Base-by-base conservation (phyloP, 2,797 vertebrate species). In the Myiotriccus ornatus region DNA sequence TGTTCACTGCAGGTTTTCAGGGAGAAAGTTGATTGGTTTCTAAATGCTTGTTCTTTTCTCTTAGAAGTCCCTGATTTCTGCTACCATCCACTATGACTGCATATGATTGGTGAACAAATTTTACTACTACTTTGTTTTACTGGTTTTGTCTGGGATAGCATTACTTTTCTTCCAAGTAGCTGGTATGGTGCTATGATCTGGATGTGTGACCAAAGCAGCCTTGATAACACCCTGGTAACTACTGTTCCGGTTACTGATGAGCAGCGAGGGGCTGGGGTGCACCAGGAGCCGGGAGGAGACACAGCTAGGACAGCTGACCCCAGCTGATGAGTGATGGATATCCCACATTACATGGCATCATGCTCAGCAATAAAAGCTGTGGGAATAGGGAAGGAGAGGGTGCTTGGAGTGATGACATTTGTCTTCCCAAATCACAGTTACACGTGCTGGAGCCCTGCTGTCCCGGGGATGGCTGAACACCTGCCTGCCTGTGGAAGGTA, bases 401-500 rank as follows among this genome's bases (percentile, higher is more conserved):
- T 25, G 17, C 16, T 43, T 0, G 2, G 28, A 59, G 6, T n/a
- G 37, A 9, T 13, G 43, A 14, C 21, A 17, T 34, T 50, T 7
- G 15, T n/a, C 24, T 5, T 15, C 37, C 49, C 3, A 13, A 56
- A 22, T 7, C 41, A 19, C 14, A 0, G 1, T 12, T 16, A 10
- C 23, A 0, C 2, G 11, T 30, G 49, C 70, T 18, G 35, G 43
- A 44, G 43, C 27, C 23, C 70, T 55, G 56, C 50, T 56, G 10
- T 15, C 37, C 49, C 37, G 56, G 41, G 1, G 0, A 8, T 3
- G 55, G 32, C 49, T 50, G 71, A 34, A 5, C 56, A 22, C 19
- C 24, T 44, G 24, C 56, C 71, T 34, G 3, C 24, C 43, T 3
- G 0, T 1, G 12, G 14, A 6, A 39, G 21, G 28, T 27, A 14